Conservation (phyloP, 2,797 vertebrate species). For the Falco naumanni region DNA sequence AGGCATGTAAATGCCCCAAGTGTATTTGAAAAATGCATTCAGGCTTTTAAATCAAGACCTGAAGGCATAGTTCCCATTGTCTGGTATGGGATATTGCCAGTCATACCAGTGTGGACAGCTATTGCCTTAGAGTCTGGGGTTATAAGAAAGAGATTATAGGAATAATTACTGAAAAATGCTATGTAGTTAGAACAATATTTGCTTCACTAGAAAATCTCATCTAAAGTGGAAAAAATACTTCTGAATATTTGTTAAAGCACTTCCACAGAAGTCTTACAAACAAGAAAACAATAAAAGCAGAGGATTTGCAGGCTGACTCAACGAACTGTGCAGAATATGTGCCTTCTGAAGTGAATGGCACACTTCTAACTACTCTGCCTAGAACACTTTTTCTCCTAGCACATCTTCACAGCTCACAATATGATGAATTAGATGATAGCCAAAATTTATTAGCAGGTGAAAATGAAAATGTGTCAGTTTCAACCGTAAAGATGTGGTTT, state of each 20-base stretch:
- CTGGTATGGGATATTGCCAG: not conserved
- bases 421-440: not conserved
- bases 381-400: not conserved
- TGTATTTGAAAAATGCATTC: not conserved
- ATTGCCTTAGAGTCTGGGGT: not conserved
- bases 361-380: not conserved
- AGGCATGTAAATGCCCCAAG: not conserved
- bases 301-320: not conserved
- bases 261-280: not conserved
- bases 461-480: slow-evolving; percentile 16
- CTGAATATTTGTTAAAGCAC: not conserved
- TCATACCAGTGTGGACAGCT: not conserved
- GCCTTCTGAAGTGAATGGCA: not conserved
- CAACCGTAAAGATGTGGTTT: not conserved
- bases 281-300: not conserved
- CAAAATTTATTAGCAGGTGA: slow-evolving; percentile 32
- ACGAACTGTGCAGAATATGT: not conserved
- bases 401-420: not conserved
- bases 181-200: not conserved
- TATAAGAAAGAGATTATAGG: not conserved
- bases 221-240: not conserved
- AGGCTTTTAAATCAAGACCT: not conserved
- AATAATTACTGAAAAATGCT: not conserved
- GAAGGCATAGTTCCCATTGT: not conserved
- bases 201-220: not conserved